A percentile compares a stretch with the other conserved stretches of the same genome.
Conservation (phyloP, 2,797 vertebrate genomes). For the Sebastes aleutianus region DNA sequence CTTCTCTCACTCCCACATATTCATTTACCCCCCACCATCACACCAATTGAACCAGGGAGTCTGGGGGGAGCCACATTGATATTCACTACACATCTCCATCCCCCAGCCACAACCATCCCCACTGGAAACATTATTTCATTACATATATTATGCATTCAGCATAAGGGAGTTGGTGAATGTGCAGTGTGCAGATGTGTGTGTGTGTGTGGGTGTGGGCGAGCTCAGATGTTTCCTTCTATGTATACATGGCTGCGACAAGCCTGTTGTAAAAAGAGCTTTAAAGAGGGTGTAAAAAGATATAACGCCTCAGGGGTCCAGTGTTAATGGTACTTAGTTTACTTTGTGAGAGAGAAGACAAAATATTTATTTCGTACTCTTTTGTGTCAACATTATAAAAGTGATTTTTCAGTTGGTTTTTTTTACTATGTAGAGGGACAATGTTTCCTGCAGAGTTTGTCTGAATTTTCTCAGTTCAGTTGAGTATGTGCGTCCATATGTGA, state of each 20-base stretch:
- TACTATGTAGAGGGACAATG: constrained; percentile 31
- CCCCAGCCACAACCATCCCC: constrained; percentile 80
- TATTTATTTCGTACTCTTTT: constrained; percentile 74
- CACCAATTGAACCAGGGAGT: constrained; percentile 80
- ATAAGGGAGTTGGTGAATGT: constrained; percentile 76
- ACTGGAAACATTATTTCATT: constrained; percentile 88
- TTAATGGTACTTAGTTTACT: constrained; percentile 76
- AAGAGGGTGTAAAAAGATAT: constrained; percentile 67
- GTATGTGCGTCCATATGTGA: constrained; percentile 36
- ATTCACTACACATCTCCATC: constrained; percentile 80
- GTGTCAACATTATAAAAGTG: constrained; percentile 64
- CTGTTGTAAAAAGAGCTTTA: constrained; percentile 75
- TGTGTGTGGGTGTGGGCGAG: constrained; percentile 69
- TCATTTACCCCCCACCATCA: constrained; percentile 86
- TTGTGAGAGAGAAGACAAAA: constrained; percentile 69
- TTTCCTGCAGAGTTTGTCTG: constrained; percentile 57
- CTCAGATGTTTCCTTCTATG: constrained; percentile 73
- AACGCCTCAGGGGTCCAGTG: constrained; percentile 65
- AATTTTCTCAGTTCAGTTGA: constrained; percentile 34
- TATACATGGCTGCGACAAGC: constrained; percentile 77
- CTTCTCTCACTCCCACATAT: constrained; percentile 77
- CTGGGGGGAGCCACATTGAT: constrained; percentile 79
- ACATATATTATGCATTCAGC: constrained; percentile 88
- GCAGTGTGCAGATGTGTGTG: constrained; percentile 68
- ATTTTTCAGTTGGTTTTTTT: constrained; percentile 12